A percentile compares a stretch with the other conserved stretches of the same genome.
phyloP scores from a whole-genome alignment of 1,140 invertebrate species.

The Acarapis woodi region DNA sequence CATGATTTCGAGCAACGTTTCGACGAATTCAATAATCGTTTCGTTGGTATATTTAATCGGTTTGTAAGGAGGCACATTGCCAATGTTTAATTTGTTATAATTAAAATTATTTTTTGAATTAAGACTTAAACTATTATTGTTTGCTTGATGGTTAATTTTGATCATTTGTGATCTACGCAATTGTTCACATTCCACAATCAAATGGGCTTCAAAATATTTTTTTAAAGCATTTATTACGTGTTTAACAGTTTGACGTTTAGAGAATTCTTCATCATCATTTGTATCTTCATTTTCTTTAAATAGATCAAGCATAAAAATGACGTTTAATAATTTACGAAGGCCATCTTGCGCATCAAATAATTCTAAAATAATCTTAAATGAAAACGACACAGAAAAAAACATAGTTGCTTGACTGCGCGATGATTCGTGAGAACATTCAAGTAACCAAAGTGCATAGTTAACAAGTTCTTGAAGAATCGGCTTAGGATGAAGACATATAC shows the following conservation, averaged over 20 bases:
- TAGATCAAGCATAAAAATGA: constrained; percentile 58
- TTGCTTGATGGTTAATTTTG: background rate
- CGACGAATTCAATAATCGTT: constrained; percentile 21
- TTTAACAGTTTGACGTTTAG: constrained; percentile 67
- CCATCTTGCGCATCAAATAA: constrained; percentile 79
- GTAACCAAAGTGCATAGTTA: constrained; percentile 54
- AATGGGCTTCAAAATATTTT: constrained; percentile 68
- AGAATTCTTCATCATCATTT: constrained; percentile 55
- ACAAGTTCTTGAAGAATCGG: constrained; percentile 10
- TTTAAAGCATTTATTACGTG: constrained; percentile 71
- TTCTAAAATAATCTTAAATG: constrained; percentile 62
- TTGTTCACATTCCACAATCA: constrained; percentile 50
- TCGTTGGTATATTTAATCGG: constrained; percentile 5
- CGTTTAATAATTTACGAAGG: constrained; percentile 66
- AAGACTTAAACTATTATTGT: background rate
- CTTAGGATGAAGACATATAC: constrained; percentile 19
- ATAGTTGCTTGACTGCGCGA: constrained; percentile 82
- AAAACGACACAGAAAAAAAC: constrained; percentile 71
- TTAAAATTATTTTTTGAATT: background rate
- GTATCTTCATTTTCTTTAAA: constrained; percentile 28
- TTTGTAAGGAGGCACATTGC: constrained; percentile 6
- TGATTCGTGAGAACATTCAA: constrained; percentile 84
- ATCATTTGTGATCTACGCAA: constrained; percentile 29
- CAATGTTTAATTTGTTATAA: too few relatives aligned
- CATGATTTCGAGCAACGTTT: constrained; percentile 41